Conservation (phyloP, 2,888 invertebrate species). For the Eupithecia insigniata region DNA sequence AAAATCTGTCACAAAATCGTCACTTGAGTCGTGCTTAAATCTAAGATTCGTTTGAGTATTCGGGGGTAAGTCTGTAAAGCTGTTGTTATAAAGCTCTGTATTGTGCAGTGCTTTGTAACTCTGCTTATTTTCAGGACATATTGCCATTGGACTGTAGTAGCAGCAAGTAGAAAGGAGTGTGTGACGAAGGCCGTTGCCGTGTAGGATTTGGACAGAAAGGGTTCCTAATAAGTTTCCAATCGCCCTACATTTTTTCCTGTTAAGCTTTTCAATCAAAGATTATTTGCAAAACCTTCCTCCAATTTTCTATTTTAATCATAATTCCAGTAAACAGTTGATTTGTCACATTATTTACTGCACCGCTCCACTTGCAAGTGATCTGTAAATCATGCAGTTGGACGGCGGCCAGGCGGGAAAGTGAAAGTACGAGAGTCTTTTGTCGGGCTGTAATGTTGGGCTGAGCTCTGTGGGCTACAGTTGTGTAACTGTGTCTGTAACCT, state of each 20-base stretch:
- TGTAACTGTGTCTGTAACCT: background rate
- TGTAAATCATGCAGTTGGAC: constrained; percentile 5
- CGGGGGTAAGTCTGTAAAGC: background rate
- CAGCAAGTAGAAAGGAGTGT: background rate
- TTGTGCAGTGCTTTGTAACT: background rate
- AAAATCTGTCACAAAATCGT: too few relatives aligned
- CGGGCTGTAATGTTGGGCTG: background rate
- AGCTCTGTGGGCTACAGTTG: background rate
- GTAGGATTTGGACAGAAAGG: background rate
- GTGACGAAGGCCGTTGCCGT: background rate
- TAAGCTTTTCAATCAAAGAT: background rate
- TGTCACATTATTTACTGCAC: background rate
- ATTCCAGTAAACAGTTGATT: background rate
- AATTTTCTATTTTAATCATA: background rate
- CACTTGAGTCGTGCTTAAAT: too few relatives aligned
- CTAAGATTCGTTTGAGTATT: too few relatives aligned
- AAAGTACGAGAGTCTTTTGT: background rate
- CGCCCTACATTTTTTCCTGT: background rate
- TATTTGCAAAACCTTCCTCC: background rate
- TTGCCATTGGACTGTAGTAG: background rate
- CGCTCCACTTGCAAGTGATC: background rate
- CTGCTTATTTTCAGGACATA: background rate
- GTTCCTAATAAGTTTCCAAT: background rate
- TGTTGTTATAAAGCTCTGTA: background rate
- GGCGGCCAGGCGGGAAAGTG: constrained; percentile 2